Evolutionary conservation across 2,888 invertebrate genomes (phyloP).

Genomic region (Eutolmus rufibarbis): DNA sequence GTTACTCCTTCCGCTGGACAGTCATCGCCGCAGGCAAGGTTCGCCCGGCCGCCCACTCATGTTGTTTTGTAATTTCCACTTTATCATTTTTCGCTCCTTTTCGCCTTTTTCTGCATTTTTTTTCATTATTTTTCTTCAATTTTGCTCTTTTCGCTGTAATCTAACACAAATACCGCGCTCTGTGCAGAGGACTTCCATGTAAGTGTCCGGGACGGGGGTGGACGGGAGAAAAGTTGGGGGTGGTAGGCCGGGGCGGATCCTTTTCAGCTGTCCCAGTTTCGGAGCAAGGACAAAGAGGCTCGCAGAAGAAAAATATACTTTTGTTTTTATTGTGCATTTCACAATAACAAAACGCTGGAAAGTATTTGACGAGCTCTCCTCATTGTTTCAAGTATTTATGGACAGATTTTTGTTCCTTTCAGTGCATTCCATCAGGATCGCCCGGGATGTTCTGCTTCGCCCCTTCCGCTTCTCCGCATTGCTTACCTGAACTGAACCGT

Average conservation of each 20-base stretch:
- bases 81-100: background rate
- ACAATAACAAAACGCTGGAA: constrained; percentile 2
- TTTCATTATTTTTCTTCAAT: background rate
- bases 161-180: constrained; percentile 14
- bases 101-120: background rate
- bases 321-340: background rate
- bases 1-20: background rate
- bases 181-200: background rate
- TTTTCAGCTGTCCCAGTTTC: constrained; percentile 24
- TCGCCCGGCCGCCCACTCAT: background rate
- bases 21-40: background rate
- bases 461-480: background rate
- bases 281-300: background rate
- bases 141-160: constrained; percentile 9
- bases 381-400: constrained; percentile 30
- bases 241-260: background rate
- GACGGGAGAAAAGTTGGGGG: background rate
- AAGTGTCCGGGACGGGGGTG: background rate
- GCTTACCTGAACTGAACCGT: background rate
- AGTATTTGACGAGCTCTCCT: constrained; percentile 22
- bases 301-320: background rate
- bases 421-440: background rate
- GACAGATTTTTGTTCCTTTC: constrained; percentile 20
- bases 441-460: background rate
- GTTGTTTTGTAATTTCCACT: constrained; percentile 34